Evolutionary conservation across 2,797 vertebrate species (phyloP), one percentile per base, ranked within the genome.

Genomic region (Perodicticus potto): DNA sequence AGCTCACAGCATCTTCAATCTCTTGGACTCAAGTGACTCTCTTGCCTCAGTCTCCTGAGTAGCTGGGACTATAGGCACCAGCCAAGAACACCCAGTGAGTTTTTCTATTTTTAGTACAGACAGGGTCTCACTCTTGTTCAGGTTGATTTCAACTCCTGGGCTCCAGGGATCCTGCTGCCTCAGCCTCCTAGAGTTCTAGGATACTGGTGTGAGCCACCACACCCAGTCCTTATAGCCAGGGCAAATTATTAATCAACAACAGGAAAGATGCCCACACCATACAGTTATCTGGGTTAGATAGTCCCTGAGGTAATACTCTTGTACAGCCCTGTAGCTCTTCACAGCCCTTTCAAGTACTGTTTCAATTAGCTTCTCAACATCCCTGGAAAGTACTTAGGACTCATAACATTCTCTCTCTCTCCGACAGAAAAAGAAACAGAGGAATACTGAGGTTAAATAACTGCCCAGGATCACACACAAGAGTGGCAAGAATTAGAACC

Each of bases 201-300:
- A 53, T 53, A 53, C 14, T 53, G 49, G 49, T 53, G 14, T 53
- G 49, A 53, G 49, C 14, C 14, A 16, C 14, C 14, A 14, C 14
- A 53, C 49, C 49, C 49, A 53, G 14, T 16, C 49, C 49, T 53
- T 53, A 77, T 17, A 96, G 61, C 34, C 72, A 34, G 65, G 70
- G 34, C 85, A 96, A 93, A 85, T 73, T 78, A 81, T 84, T 91
- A 73, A 70, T 67, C 63, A 83, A 55, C 81, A 93, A 63, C 93
- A 96, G 78, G 78, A 72, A 86, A 91, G 63, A 17, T 69, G 20
- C 27, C 2, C 23, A 76, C 88, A 65, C 72, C 55, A 32, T 96
- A 91, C 73, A 93, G 37, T 81, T 40, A 63, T 86, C 65, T 34
- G 76, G 43, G 45, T 43, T 57, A 89, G 59, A 69, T 34, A 67